Conservation (phyloP, 23 tunicate genomes). For the Ascidia mentula region DNA sequence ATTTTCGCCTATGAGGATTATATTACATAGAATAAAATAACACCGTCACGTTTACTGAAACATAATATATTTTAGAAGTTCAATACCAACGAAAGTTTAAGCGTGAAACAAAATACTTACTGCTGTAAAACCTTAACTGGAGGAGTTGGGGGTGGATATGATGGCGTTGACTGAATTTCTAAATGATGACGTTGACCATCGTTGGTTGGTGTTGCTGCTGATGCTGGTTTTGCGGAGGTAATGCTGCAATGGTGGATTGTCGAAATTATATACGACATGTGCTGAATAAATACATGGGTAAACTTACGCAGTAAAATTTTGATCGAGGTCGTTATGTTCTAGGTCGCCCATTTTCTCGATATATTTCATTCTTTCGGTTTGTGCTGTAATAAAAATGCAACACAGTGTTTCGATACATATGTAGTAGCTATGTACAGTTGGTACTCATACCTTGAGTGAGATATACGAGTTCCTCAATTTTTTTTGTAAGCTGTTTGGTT, state of each 20-base stretch:
- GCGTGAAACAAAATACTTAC: background rate
- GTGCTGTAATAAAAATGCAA: background rate
- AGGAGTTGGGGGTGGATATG: background rate
- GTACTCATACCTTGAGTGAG: background rate
- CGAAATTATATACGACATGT: no score
- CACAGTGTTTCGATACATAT: background rate
- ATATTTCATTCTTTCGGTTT: background rate
- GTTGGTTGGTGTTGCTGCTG: no score
- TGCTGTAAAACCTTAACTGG: background rate
- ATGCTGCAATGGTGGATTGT: no score
- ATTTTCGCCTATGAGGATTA: no score
- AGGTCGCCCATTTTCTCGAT: background rate
- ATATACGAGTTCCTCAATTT: background rate
- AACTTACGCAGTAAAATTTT: background rate
- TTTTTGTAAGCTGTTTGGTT: background rate
- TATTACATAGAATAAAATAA: no score
- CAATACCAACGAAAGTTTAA: no score
- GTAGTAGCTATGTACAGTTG: background rate
- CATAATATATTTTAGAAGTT: no score
- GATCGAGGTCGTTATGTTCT: background rate
- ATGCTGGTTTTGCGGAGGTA: no score
- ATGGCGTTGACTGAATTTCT: background rate
- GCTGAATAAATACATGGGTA: no score
- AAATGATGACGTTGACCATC: background rate
- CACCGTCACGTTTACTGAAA: no score